A percentile compares a stretch with the other conserved stretches of the same genome.
Evolutionary conservation across 2,797 vertebrate species (phyloP).

Genomic region (Hydrolagus colliei): DNA sequence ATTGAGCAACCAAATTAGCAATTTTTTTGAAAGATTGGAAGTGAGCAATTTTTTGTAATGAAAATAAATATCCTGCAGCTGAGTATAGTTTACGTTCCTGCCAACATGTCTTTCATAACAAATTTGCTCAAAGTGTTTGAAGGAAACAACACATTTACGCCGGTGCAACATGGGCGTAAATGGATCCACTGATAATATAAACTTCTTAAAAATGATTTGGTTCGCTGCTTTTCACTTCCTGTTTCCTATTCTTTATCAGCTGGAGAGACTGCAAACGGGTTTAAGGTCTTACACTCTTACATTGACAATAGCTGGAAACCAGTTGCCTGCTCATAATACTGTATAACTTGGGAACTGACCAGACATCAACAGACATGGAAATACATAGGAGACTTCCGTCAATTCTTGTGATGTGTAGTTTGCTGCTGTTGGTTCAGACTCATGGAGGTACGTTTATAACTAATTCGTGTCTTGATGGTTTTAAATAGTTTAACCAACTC

Average conservation of each 20-base stretch:
- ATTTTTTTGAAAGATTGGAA: too few relatives aligned
- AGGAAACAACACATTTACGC: too few relatives aligned
- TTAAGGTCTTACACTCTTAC: background rate
- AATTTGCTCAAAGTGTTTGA: too few relatives aligned
- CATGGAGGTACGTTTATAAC: slow-evolving; percentile 46
- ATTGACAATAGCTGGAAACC: background rate
- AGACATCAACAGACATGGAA: background rate
- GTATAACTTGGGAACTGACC: background rate
- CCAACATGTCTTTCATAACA: too few relatives aligned
- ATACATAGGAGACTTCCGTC: background rate
- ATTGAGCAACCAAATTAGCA: too few relatives aligned
- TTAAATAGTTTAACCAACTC: too few relatives aligned
- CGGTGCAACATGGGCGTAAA: too few relatives aligned
- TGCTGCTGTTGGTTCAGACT: slow-evolving; percentile 38
- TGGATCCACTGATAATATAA: too few relatives aligned
- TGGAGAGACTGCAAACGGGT: too few relatives aligned
- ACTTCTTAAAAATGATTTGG: background rate
- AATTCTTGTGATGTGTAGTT: slow-evolving; percentile 33
- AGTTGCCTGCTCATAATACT: background rate
- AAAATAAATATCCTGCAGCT: too few relatives aligned
- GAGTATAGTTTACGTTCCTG: too few relatives aligned
- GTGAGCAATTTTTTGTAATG: too few relatives aligned
- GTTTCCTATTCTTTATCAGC: slow-evolving; percentile 16
- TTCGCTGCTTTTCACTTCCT: background rate
- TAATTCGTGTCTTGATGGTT: background rate